Percentiles rank a stretch among this genome's conserved stretches.
Evolutionary conservation across 2,888 invertebrate genomes (phyloP).

Genomic region (Lordiphosa fenestrarum): DNA sequence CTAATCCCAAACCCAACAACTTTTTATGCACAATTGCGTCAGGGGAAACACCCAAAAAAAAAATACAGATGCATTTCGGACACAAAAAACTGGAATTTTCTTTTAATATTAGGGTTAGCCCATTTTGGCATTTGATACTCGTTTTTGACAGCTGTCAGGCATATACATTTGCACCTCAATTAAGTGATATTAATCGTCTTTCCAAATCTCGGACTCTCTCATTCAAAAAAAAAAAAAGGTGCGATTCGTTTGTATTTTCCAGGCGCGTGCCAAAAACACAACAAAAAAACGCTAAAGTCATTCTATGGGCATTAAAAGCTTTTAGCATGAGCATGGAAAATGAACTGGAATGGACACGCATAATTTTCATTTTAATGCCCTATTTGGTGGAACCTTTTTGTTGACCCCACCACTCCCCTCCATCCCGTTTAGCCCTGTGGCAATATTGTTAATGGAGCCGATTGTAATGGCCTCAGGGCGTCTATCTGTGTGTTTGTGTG

Average conservation of each 20-base stretch:
- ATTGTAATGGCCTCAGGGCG: slow-evolving; percentile 50
- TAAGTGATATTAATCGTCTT: slow-evolving; percentile 71
- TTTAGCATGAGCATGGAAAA: slow-evolving; percentile 41
- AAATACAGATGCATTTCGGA: slow-evolving; percentile 13
- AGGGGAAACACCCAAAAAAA: slow-evolving; percentile 30
- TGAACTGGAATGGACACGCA: slow-evolving; percentile 45
- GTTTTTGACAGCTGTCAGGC: slow-evolving; percentile 68
- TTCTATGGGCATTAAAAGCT: slow-evolving; percentile 65
- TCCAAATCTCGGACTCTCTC: slow-evolving; percentile 27
- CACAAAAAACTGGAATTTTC: slow-evolving; percentile 48
- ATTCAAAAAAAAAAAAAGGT: slow-evolving; percentile 23
- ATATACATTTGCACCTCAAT: slow-evolving; percentile 72
- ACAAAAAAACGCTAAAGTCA: slow-evolving; percentile 44
- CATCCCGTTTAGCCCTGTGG: slow-evolving; percentile 1
- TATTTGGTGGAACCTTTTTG: slow-evolving; percentile 35
- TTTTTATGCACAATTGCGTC: slow-evolving; percentile 63
- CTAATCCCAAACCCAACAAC: slow-evolving; percentile 47
- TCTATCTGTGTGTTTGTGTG: slow-evolving; percentile 4
- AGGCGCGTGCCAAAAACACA: slow-evolving; percentile 26
- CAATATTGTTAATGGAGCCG: slow-evolving; percentile 70
- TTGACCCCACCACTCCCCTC: slow-evolving; percentile 14
- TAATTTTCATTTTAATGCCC: slow-evolving; percentile 66
- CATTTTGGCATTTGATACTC: slow-evolving; percentile 53
- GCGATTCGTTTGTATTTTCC: slow-evolving; percentile 8
- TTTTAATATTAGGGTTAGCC: slow-evolving; percentile 42